Evolutionary conservation across 2,888 invertebrate genomes (phyloP), one percentile per base, ranked within the genome.

Genomic region (Geophilus truncorum): DNA sequence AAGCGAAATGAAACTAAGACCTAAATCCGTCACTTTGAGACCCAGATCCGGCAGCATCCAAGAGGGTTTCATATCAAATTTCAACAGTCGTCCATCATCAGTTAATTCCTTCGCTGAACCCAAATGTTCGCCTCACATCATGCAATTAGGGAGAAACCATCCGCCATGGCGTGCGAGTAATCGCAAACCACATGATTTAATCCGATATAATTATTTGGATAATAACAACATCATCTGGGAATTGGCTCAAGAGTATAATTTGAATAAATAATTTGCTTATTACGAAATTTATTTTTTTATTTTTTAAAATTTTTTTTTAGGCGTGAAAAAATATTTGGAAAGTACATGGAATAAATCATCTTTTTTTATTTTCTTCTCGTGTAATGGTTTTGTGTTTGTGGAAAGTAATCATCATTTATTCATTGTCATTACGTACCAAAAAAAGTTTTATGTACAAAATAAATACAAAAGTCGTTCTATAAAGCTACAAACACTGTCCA

Each of bases 191-290:
- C 34, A 23, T n/a, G 78, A 78, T 18, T 45, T 78, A 30, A 51
- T 78, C 18, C 40, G 78, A 9, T 78, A 78, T 15, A 78, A 78
- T 15, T 78, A 78, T 23, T 51, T 78, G 23, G 78, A 78, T 78
- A 78, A 78, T 28, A 32, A 32, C 18, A 77, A 77, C 7, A 32
- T 36, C 34, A 36, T 77, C 18, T 77, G 77, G 77, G 77, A 77
- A 77, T 21, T 77, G 0, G 34, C 21, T 77, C 77, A 23, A 77
- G 77, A 34, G 77, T 77, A 77, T 15, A 15, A 32, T 10, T 75
- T n/a, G n/a, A 4, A 75, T 75, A 18, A 21, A 18, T 75, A n/a
- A n/a, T n/a, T n/a, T n/a, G n/a, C n/a, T n/a, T n/a, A n/a, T n/a
- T n/a, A n/a, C n/a, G n/a, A n/a, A n/a, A n/a, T n/a, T n/a, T n/a